Base-by-base conservation (phyloP, 92 coral and sea anemone species). In the Porites cylindrica region DNA sequence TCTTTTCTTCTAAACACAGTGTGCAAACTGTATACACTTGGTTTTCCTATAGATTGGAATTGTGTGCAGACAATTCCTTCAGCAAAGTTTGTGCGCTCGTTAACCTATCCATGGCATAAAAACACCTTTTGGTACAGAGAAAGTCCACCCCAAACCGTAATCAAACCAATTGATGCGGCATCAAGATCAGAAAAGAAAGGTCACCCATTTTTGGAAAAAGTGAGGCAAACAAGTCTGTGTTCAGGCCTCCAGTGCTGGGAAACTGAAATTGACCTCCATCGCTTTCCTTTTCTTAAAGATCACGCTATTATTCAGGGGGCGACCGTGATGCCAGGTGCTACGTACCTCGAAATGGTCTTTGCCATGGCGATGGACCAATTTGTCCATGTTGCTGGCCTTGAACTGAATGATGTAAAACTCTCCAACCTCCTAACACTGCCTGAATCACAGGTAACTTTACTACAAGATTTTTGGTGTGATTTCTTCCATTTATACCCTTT, bases 241-340 rank as follows among this genome's bases (percentile, higher is more conserved):
- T 88, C 98, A 65, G 99, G 98, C 77, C 83, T 96, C 51, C 91
- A 77, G 24, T 93, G 92, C 61, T 96, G 99, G 99, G 92, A 91
- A 58, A 86, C 95, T 64, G 98, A 96, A 70, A 90, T 96, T 53
- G 98, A 96, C 69, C 88, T 93, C 38, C 88, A 86, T 80, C 81
- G 87, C 26, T 86, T 96, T 79, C 93, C 96, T n/a, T 67, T 85
- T 54, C 85, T 96, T 52, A 94, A 91, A 83, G 99, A 96, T 52
- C 99, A 96, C 67, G 93, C 87, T 11, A 90, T 96, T 51, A 78
- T 70, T 60, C 93, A 94, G 77, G 96, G 93, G 43, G 94, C 94
- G 32, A 70, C 94, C 16, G 95, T 96, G 51, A 91, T 96, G 81
- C 99, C 99, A 11, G 99, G 96, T 17, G 92, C 97, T 18, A 83